phyloP scores from a whole-genome alignment of 2,113 vertebrate genomes.

The Dendropsophus ebraccatus region DNA sequence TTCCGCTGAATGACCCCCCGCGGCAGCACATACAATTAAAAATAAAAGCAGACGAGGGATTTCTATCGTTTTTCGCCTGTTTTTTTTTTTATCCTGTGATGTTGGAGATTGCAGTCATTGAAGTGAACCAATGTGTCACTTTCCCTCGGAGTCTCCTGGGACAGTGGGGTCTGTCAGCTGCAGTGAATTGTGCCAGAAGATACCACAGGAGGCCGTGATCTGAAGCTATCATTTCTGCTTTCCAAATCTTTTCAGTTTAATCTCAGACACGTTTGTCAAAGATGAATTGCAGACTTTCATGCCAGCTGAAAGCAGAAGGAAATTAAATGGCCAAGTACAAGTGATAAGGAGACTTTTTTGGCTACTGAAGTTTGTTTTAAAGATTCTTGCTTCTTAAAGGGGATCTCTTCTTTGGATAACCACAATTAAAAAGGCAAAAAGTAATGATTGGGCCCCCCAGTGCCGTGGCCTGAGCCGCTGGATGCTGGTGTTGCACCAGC shows the following conservation, averaged over 20 bases:
- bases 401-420: too few species aligned
- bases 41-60: constrained; percentile 1
- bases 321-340: constrained; percentile 8
- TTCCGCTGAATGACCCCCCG: neutral
- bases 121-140: constrained; percentile 28
- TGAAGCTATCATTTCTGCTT: constrained; percentile 38
- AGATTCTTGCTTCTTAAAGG: too few species aligned
- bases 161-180: constrained; percentile 28
- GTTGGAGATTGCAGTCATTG: constrained; percentile 32
- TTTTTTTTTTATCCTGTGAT: neutral
- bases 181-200: constrained; percentile 42
- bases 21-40: constrained; percentile 19
- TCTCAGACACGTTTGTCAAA: constrained; percentile 49
- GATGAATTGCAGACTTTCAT: constrained; percentile 40
- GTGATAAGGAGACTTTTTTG: neutral
- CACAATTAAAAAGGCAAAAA: too few species aligned
- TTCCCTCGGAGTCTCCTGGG: constrained; percentile 22
- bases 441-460: too few species aligned
- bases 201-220: constrained; percentile 39
- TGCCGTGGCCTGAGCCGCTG: too few species aligned
- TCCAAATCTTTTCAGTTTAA: constrained; percentile 46
- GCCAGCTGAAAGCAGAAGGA: neutral
- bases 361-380: too few species aligned
- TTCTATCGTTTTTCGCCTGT: neutral
- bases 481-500: too few species aligned